A percentile compares a stretch with the other conserved stretches of the same genome.
Evolutionary conservation across 2,113 vertebrate genomes (phyloP).

Genomic region (Sorex fumeus): DNA sequence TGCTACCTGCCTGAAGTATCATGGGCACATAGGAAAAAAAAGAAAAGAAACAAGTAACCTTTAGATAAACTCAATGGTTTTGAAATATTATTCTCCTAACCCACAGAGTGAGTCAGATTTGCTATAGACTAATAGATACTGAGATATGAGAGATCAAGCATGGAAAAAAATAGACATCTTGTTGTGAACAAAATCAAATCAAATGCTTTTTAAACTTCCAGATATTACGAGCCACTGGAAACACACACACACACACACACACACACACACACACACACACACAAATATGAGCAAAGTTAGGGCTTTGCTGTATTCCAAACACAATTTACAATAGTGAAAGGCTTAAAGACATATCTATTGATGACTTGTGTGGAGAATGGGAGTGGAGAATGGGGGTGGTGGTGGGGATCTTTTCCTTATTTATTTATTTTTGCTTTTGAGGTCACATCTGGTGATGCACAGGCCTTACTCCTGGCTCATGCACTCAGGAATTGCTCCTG

Average conservation of each 20-base stretch:
- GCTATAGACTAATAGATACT: background rate
- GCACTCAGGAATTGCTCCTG: too few species aligned
- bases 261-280: too few species aligned
- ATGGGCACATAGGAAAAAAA: background rate
- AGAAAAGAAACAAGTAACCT: background rate
- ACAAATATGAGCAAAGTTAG: background rate
- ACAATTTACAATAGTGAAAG: background rate
- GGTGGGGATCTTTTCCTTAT: too few species aligned
- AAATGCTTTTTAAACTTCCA: conserved; percentile 7
- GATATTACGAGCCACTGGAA: background rate
- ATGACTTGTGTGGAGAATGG: too few species aligned
- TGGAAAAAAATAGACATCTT: background rate
- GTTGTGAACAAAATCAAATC: conserved; percentile 11
- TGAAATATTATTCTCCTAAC: background rate
- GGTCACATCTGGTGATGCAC: too few species aligned
- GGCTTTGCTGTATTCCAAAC: conserved; percentile 12
- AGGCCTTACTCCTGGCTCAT: too few species aligned
- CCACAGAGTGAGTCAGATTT: background rate
- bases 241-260: background rate
- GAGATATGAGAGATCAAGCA: background rate
- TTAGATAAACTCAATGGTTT: conserved; percentile 4
- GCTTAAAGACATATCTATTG: conserved; percentile 34
- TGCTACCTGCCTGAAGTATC: conserved; percentile 41
- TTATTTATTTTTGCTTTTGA: too few species aligned
- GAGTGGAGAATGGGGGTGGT: too few species aligned